Conservation (phyloP, 2,113 vertebrate genomes). For the Mohoua ochrocephala region DNA sequence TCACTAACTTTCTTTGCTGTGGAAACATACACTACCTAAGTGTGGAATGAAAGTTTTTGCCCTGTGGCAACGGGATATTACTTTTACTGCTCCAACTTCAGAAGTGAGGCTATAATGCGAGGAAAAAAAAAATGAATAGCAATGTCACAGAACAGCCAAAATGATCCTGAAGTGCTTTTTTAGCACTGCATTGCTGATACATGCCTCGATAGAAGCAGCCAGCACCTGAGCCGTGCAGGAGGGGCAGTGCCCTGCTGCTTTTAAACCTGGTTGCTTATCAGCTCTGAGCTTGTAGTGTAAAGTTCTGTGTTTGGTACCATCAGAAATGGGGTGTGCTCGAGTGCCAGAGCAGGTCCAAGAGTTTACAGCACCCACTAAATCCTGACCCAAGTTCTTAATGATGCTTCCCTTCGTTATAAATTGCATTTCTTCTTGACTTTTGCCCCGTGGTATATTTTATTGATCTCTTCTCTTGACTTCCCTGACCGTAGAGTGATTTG, state of each 20-base stretch:
- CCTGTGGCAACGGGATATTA: background rate
- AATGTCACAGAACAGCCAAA: background rate
- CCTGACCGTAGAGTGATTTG: background rate
- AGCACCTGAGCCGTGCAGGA: background rate
- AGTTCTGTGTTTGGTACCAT: background rate
- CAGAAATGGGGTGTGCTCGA: background rate
- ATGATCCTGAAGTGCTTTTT: background rate
- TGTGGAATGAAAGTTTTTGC: constrained; percentile 21
- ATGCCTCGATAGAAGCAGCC: background rate
- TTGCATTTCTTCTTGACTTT: background rate
- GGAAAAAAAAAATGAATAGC: background rate
- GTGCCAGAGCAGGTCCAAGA: background rate
- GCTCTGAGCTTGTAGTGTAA: background rate
- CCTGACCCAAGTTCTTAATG: background rate
- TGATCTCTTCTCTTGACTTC: background rate
- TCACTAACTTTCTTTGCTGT: background rate
- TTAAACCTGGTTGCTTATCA: rapidly evolving
- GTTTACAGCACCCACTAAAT: background rate
- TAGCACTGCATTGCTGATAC: background rate
- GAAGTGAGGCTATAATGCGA: background rate
- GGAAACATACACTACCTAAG: background rate
- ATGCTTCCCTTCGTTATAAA: background rate
- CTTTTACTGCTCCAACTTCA: constrained; percentile 15
- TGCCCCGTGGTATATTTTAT: background rate
- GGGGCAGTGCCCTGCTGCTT: background rate